Evolutionary conservation across 2,888 invertebrate genomes (phyloP), one percentile per base, ranked within the genome.

Genomic region (Lamellibrachia satsuma): DNA sequence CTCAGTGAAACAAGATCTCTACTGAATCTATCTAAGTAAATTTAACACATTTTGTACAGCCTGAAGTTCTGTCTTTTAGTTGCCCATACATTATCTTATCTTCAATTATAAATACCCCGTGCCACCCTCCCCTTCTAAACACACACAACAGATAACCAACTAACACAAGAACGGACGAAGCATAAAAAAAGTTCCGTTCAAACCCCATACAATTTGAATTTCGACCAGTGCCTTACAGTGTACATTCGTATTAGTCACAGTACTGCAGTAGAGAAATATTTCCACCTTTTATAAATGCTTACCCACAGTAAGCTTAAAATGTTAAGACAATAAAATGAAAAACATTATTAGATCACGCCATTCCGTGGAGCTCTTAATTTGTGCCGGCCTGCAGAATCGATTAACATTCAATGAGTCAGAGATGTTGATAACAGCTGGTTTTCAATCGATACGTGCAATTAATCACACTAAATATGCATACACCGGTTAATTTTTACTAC

Each of bases 51-150:
- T 75, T 75, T 15, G 75, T 75, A 15, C 22, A 75, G 75, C 22
- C 15, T 75, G 75, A 75, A 75, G 22, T 15, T 22, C 75, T 75
- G 75, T 75, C 75, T 75, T 55, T 55, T 22, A 75, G 75, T 75
- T n/a, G 75, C 75, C 75, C 22, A 22, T n/a, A 39, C 75, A 22
- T 22, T 75, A n/a, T 3, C 3, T 75, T 22, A 22, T 11, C 75
- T 75, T 75, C 75, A 75, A 75, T 75, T 75, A 75, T 75, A 75
- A 75, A 75, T 75, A 75, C 75, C 75, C 75, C 75, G 22, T 75
- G n/a, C 55, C 39, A 2, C 75, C 75, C 75, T n/a, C 22, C 75
- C 22, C 4, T 15, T 75, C 55, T 55, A 55, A 75, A 75, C 75
- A 75, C 39, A 39, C 22, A 75, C 75, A 75, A 75, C 75, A 22